A percentile compares a stretch with the other conserved stretches of the same genome.
Conservation (phyloP, 2,888 invertebrate species). For the Luperina nickerlii region DNA sequence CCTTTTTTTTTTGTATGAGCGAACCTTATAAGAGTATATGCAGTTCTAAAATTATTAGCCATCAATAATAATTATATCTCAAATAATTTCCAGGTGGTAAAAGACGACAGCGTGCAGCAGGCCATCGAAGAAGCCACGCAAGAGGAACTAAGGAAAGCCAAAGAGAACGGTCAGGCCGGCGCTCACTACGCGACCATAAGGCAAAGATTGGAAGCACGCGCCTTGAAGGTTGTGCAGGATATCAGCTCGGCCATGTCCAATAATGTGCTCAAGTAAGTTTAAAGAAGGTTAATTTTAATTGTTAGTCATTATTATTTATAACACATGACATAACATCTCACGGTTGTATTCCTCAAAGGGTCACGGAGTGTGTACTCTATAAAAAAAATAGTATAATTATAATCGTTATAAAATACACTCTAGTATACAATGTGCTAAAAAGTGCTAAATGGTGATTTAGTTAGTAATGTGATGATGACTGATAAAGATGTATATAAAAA, state of each 20-base stretch:
- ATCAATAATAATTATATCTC: not conserved
- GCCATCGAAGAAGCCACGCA: slow-evolving; percentile 93
- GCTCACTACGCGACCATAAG: slow-evolving; percentile 89
- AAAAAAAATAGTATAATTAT: no score
- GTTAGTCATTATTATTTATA: no score
- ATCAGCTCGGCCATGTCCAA: slow-evolving; percentile 96
- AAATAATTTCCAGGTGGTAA: slow-evolving; percentile 89
- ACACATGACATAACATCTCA: no score
- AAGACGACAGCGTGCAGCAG: slow-evolving; percentile 92
- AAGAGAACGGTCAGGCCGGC: slow-evolving; percentile 75
- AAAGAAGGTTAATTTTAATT: not conserved
- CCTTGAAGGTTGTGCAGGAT: slow-evolving; percentile 92
- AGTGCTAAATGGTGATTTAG: no score
- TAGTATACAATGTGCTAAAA: no score
- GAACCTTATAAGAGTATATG: not conserved
- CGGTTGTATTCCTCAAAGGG: no score
- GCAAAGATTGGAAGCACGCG: slow-evolving; percentile 91
- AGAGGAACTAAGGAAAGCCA: slow-evolving; percentile 87
- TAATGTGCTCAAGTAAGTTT: slow-evolving; percentile 86
- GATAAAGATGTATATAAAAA: no score
- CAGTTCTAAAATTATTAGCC: not conserved
- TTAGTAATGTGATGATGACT: no score
- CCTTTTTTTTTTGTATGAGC: not conserved
- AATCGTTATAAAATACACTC: no score
- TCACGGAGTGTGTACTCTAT: no score